Percentiles rank a stretch among this genome's conserved stretches.
Evolutionary conservation across 2,888 invertebrate species (phyloP).

Genomic region (Lamellibrachia satsuma): DNA sequence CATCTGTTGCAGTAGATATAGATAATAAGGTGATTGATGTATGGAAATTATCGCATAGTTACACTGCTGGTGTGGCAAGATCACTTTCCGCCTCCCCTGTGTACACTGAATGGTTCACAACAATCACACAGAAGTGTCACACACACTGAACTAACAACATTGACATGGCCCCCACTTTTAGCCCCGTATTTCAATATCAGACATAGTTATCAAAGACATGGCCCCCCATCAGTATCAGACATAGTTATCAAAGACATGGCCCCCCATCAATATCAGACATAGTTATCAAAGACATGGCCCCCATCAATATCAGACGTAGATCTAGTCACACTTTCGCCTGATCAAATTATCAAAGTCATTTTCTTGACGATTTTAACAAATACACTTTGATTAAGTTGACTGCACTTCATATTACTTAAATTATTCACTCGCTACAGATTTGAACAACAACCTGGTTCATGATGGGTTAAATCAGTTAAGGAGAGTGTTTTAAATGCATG

Average conservation of each 20-base stretch:
- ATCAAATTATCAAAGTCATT: too few species aligned
- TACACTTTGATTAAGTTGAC: too few species aligned
- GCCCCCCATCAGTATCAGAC: not conserved
- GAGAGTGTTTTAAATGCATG: too few species aligned
- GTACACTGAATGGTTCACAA: not conserved
- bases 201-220: not conserved
- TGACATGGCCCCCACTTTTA: not conserved
- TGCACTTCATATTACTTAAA: too few species aligned
- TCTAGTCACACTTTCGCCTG: too few species aligned
- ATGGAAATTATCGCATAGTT: not conserved
- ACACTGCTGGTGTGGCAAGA: not conserved
- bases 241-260: not conserved
- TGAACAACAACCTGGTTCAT: too few species aligned
- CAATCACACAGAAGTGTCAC: not conserved
- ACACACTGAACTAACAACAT: not conserved
- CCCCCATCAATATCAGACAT: too few species aligned
- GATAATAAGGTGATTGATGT: not conserved
- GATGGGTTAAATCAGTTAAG: too few species aligned
- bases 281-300: too few species aligned
- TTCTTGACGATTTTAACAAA: too few species aligned
- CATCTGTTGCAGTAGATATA: not conserved
- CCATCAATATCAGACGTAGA: too few species aligned
- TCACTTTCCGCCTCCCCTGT: not conserved
- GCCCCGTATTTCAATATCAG: not conserved
- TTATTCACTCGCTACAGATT: too few species aligned